phyloP scores from a whole-genome alignment of 2,888 invertebrate species.

The Gibbula magus region DNA sequence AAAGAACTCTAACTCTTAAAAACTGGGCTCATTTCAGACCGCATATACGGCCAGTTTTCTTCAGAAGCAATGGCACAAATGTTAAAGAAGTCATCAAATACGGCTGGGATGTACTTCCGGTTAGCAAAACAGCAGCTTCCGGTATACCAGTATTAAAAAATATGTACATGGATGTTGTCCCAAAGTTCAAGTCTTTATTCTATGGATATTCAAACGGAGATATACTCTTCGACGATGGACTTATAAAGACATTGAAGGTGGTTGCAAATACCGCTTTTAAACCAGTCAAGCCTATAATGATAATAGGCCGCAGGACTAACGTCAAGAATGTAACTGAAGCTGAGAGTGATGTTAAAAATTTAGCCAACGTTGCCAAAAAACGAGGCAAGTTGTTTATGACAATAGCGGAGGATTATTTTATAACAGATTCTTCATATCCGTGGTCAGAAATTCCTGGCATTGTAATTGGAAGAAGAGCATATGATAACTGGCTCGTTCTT shows the following conservation, averaged over 20 bases:
- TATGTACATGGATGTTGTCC: slow-evolving; percentile 61
- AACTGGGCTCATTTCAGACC: slow-evolving; percentile 60
- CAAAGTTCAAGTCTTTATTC: slow-evolving; percentile 51
- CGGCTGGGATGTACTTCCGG: slow-evolving; percentile 56
- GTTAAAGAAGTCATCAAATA: slow-evolving; percentile 31
- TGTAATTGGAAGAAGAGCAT: slow-evolving; percentile 64
- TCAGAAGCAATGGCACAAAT: slow-evolving; percentile 45
- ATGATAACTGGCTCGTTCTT: slow-evolving; percentile 67
- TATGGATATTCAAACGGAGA: slow-evolving; percentile 66
- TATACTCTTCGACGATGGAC: slow-evolving; percentile 56
- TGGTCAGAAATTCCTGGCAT: slow-evolving; percentile 65
- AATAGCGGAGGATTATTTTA: slow-evolving; percentile 65
- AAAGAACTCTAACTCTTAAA: slow-evolving; percentile 54
- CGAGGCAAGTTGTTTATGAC: slow-evolving; percentile 57
- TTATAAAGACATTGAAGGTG: slow-evolving; percentile 48
- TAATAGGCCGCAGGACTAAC: slow-evolving; percentile 44
- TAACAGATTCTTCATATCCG: slow-evolving; percentile 59
- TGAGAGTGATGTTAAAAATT: slow-evolving; percentile 47
- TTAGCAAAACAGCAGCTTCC: slow-evolving; percentile 44
- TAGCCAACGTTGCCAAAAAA: slow-evolving; percentile 42
- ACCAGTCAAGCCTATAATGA: slow-evolving; percentile 35
- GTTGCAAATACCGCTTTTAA: slow-evolving; percentile 23
- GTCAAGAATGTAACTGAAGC: slow-evolving; percentile 51
- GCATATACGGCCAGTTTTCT: slow-evolving; percentile 51
- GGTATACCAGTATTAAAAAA: slow-evolving; percentile 63